phyloP scores from a whole-genome alignment of 2,113 vertebrate species.

The Chaetops frenatus region DNA sequence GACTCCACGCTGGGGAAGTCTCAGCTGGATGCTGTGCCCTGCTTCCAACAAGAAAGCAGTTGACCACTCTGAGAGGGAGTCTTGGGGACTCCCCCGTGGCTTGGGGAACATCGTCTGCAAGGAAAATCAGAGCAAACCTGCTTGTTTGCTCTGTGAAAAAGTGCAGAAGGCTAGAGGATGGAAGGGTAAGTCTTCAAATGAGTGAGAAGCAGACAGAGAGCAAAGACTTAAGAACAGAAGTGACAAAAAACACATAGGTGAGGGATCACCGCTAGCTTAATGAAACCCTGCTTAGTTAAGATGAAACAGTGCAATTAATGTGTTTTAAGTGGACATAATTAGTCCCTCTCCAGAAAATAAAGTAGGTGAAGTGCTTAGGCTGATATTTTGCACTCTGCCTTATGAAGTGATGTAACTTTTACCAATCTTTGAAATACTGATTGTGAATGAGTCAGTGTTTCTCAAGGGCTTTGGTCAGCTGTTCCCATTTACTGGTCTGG shows the following conservation, averaged over 20 bases:
- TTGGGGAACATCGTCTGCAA: neutral
- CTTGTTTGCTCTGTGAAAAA: neutral
- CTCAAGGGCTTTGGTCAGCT: conserved; percentile 44
- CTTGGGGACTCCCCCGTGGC: neutral
- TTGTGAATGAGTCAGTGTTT: conserved; percentile 23
- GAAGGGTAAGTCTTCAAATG: neutral
- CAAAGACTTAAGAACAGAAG: neutral
- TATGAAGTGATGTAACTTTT: conserved; percentile 31
- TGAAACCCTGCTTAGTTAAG: neutral
- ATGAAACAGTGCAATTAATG: neutral
- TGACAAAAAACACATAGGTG: neutral
- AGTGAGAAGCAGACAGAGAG: neutral
- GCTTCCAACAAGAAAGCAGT: neutral
- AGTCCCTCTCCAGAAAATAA: neutral
- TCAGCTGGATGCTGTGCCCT: neutral
- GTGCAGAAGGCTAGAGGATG: neutral
- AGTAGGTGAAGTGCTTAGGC: neutral
- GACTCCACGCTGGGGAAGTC: neutral
- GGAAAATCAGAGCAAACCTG: neutral
- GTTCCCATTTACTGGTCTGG: conserved; percentile 43
- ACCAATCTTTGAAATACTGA: conserved; percentile 35
- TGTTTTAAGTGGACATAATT: neutral
- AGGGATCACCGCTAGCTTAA: neutral
- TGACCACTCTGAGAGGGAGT: neutral
- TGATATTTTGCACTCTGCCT: neutral